Conservation (phyloP, 2,888 invertebrate genomes). For the Acanthosepion esculentum region DNA sequence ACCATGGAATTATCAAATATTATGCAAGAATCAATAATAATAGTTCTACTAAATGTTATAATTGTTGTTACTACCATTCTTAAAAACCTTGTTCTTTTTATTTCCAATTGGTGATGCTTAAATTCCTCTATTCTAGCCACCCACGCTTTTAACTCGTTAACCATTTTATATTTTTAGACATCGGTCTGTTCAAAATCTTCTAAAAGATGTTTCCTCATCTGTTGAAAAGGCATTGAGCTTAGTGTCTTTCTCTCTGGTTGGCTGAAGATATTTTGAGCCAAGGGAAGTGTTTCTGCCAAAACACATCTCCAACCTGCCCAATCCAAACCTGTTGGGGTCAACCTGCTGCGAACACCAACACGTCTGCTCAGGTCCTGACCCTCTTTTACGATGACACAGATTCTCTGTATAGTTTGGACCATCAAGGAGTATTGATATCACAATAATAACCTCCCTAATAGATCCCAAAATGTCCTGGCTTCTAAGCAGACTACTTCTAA, state of each 20-base stretch:
- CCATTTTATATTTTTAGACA: not conserved
- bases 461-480: slow-evolving; percentile 43
- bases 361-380: slow-evolving; percentile 16
- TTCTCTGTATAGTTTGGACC: not conserved
- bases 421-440: not conserved
- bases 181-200: not conserved
- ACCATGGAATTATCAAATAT: too few species aligned
- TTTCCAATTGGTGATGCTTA: not conserved
- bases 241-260: not conserved
- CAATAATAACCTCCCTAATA: slow-evolving; percentile 35
- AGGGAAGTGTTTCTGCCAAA: slow-evolving; percentile 20
- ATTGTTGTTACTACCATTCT: too few species aligned
- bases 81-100: too few species aligned
- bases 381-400: not conserved
- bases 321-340: slow-evolving; percentile 1
- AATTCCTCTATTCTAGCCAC: not conserved
- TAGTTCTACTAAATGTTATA: too few species aligned
- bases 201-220: slow-evolving; percentile 13
- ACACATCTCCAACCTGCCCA: not conserved
- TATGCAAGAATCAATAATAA: too few species aligned
- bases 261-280: not conserved
- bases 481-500: slow-evolving; percentile 34
- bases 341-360: not conserved
- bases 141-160: not conserved
- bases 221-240: not conserved